phyloP scores from a whole-genome alignment of 1,140 invertebrate genomes.

The Eufriesea mexicana region DNA sequence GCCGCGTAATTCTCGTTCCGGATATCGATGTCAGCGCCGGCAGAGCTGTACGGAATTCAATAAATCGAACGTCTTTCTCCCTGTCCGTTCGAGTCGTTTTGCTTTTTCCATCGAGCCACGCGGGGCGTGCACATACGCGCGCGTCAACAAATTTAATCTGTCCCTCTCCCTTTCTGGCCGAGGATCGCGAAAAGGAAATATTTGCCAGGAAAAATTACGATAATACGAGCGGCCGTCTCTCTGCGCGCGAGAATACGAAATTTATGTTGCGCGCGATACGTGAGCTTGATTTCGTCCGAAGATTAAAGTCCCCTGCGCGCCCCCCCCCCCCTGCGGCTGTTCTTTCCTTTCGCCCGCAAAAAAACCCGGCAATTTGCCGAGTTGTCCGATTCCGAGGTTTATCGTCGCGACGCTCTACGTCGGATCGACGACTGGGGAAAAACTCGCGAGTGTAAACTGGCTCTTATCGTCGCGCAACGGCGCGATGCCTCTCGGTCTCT shows the following conservation, averaged over 20 bases:
- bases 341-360: background rate
- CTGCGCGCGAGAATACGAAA: background rate
- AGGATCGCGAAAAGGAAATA: background rate
- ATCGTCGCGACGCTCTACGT: slow-evolving; percentile 1
- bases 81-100: slow-evolving; percentile 14
- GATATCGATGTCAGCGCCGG: background rate
- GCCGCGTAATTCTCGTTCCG: slow-evolving; percentile 12
- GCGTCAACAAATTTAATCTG: background rate
- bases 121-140: background rate
- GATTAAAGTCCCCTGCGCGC: slow-evolving; percentile 39
- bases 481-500: too few relatives aligned
- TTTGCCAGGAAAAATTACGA: slow-evolving; percentile 37
- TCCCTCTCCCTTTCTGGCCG: background rate
- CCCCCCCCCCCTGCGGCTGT: background rate
- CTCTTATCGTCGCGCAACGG: background rate
- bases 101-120: background rate
- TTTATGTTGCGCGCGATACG: slow-evolving; percentile 21
- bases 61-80: slow-evolving; percentile 16
- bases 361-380: slow-evolving; percentile 12
- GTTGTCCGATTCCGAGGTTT: slow-evolving; percentile 21
- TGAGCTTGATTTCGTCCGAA: slow-evolving; percentile 10
- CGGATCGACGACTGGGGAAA: background rate
- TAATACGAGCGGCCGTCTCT: background rate
- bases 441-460: background rate
- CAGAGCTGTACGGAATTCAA: slow-evolving; percentile 38